Conservation (phyloP, 2,888 invertebrate genomes). For the Clostera curtula region DNA sequence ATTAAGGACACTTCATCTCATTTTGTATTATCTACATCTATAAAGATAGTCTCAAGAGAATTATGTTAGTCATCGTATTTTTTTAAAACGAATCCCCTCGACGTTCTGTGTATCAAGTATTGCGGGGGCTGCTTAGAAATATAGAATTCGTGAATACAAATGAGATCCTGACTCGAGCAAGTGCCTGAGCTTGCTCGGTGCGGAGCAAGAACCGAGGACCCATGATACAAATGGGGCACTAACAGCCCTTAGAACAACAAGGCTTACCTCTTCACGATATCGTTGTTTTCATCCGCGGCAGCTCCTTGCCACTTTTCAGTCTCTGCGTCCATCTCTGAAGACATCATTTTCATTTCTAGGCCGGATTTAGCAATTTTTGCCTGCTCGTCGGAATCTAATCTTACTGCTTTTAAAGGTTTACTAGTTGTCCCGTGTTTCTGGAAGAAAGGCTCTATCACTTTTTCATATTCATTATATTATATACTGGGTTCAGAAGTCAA, state of each 20-base stretch:
- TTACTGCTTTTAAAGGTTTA: conserved; percentile 92
- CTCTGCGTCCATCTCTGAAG: conserved; percentile 96
- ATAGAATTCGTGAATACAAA: too few species aligned
- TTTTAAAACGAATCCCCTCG: too few species aligned
- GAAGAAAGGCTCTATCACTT: conserved; percentile 14
- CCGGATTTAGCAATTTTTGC: conserved; percentile 98
- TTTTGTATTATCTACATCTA: too few species aligned
- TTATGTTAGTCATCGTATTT: too few species aligned
- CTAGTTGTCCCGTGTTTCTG: conserved; percentile 98
- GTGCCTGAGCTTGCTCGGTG: too few species aligned
- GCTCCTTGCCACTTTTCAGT: conserved; percentile 96
- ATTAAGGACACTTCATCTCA: too few species aligned
- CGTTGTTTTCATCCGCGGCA: conserved; percentile 83
- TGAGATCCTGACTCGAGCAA: too few species aligned
- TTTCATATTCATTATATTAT: neutral
- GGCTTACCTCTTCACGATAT: conserved; percentile 81
- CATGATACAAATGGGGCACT: too few species aligned
- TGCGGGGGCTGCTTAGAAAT: too few species aligned
- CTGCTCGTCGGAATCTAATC: conserved; percentile 95
- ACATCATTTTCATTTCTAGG: conserved; percentile 95
- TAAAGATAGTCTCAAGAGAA: too few species aligned
- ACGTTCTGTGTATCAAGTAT: too few species aligned
- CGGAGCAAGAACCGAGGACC: too few species aligned
- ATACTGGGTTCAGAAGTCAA: neutral
- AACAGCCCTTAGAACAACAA: neutral